These are phyloP conservation scores for Venturia canescens DNA, from an alignment of 1,140 invertebrate species.

Conservation along the genomic window DNA sequence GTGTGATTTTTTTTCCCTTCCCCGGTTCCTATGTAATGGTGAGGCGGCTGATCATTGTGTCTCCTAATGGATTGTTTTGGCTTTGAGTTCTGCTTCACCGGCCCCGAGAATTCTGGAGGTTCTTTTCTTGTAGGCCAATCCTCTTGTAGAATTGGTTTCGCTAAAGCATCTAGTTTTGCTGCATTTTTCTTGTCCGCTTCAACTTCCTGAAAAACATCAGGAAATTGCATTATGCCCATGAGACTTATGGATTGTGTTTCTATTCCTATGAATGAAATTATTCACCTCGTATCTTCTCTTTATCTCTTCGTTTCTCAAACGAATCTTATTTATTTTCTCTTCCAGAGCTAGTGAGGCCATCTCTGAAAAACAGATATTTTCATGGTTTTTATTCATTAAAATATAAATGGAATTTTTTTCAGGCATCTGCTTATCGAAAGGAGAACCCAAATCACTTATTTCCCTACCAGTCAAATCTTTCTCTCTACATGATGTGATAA, in stretches of 20 bases:
- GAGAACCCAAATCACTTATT: too few relatives aligned
- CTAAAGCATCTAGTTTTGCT: slow-evolving; percentile 74
- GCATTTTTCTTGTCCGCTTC: slow-evolving; percentile 76
- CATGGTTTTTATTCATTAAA: too few relatives aligned
- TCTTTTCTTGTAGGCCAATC: slow-evolving; percentile 74
- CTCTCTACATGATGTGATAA: too few relatives aligned
- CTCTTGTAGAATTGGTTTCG: slow-evolving; percentile 71
- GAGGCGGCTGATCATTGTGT: slow-evolving; percentile 55
- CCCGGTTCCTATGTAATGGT: slow-evolving; percentile 57
- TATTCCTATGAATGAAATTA: background rate
- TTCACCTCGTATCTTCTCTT: slow-evolving; percentile 72
- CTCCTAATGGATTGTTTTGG: slow-evolving; percentile 58
- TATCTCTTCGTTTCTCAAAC: slow-evolving; percentile 75
- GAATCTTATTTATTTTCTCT: slow-evolving; percentile 75
- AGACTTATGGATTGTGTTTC: slow-evolving; percentile 44
- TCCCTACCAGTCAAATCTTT: too few relatives aligned
- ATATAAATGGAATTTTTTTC: too few relatives aligned
- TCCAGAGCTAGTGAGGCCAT: slow-evolving; percentile 72
- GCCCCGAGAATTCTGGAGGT: slow-evolving; percentile 68
- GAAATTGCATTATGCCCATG: background rate
- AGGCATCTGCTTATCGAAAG: too few relatives aligned
- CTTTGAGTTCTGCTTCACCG: slow-evolving; percentile 58
- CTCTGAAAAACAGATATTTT: slow-evolving; percentile 43
- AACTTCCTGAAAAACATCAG: slow-evolving; percentile 68
- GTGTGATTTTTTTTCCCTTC: slow-evolving; percentile 69